Percentiles rank a stretch among this genome's conserved stretches.
phyloP scores from a whole-genome alignment of 1,140 invertebrate species.

The Paraescarpia echinospica region DNA sequence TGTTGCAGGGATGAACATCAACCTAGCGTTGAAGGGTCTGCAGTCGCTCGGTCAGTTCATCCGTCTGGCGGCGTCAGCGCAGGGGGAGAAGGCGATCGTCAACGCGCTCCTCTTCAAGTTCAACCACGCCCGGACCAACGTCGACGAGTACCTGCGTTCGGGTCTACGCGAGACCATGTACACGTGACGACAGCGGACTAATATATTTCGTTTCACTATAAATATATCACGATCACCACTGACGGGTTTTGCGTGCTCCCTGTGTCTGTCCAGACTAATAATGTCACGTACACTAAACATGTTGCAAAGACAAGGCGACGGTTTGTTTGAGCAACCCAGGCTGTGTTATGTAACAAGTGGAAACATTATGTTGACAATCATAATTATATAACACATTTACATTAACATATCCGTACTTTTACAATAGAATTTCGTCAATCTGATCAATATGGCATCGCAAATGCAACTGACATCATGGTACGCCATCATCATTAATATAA shows the following conservation, averaged over 20 bases:
- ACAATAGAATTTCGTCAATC: no score
- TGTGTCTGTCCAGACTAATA: background rate
- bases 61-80: constrained; percentile 38
- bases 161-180: constrained; percentile 47
- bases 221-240: background rate
- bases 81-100: constrained; percentile 46
- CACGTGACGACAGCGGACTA: constrained; percentile 19
- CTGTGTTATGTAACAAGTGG: background rate
- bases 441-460: no score
- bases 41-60: constrained; percentile 44
- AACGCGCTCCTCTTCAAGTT: constrained; percentile 43
- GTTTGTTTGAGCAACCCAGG: background rate
- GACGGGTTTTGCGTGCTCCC: no score
- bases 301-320: no score
- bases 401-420: no score
- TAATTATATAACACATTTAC: background rate
- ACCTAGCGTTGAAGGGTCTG: constrained; percentile 46
- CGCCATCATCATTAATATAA: no score
- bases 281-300: no score
- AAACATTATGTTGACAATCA: background rate
- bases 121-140: constrained; percentile 41
- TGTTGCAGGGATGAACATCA: constrained; percentile 51
- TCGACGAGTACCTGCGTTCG: constrained; percentile 40
- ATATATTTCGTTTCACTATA: background rate
- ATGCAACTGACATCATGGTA: no score